Percentiles rank a stretch among this genome's conserved stretches.
Conservation (phyloP, 2,113 vertebrate genomes). For the Ranitomeya imitator region DNA sequence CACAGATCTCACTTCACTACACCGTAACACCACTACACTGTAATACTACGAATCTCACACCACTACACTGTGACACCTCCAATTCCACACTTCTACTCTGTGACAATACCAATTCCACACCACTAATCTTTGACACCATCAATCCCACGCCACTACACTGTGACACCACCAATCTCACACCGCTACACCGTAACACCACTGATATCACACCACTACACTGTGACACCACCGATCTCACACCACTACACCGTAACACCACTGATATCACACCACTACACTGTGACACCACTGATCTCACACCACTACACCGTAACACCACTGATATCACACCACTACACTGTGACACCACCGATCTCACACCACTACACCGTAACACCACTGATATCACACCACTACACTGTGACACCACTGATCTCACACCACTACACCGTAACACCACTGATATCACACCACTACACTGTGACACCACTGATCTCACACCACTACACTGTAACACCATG, state of each 20-base stretch:
- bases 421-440: not conserved
- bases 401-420: not conserved
- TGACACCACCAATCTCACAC: not conserved
- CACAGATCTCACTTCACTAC: not conserved
- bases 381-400: not conserved
- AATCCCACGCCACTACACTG: too few relatives aligned
- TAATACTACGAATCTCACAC: too few relatives aligned
- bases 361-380: not conserved
- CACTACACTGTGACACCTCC: too few relatives aligned
- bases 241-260: not conserved
- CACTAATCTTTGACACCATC: not conserved
- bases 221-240: not conserved
- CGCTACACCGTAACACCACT: not conserved
- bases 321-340: not conserved
- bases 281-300: not conserved
- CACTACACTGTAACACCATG: not conserved
- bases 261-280: too few relatives aligned
- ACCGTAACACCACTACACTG: not conserved
- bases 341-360: not conserved
- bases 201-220: not conserved
- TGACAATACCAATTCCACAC: too few relatives aligned
- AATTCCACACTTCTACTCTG: too few relatives aligned
- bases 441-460: not conserved
- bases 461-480: not conserved
- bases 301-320: not conserved